A percentile compares a stretch with the other conserved stretches of the same genome.
phyloP scores from a whole-genome alignment of 2,113 vertebrate species.

The Cacatua alba region DNA sequence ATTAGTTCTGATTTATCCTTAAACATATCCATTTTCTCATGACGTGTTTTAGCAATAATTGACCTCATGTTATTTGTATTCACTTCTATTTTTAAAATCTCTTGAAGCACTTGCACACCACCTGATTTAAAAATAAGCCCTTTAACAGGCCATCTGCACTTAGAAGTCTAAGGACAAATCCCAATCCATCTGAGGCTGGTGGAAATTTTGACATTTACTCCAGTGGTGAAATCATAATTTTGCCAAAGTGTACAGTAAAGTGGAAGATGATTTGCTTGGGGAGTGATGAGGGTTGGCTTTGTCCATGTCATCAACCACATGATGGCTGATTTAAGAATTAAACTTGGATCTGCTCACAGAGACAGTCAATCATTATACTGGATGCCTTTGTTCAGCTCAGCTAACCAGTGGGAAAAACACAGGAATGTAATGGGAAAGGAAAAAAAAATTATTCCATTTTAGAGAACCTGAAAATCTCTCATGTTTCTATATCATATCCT shows the following conservation, averaged over 20 bases:
- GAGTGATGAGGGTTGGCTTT: constrained; percentile 21
- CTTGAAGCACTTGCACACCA: neutral
- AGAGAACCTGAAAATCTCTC: neutral
- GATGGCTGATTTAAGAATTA: constrained; percentile 37
- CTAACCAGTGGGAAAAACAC: neutral
- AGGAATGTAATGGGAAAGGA: neutral
- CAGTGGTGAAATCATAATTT: neutral
- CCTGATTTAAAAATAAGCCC: neutral
- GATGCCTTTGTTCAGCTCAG: neutral
- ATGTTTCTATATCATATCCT: neutral
- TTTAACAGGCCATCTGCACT: neutral
- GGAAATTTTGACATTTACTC: neutral
- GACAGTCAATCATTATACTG: neutral
- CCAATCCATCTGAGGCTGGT: neutral
- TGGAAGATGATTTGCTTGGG: constrained; percentile 8
- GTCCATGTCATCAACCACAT: constrained; percentile 37
- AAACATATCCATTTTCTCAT: neutral
- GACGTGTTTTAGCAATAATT: neutral
- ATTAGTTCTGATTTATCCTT: neutral
- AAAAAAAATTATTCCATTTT: neutral
- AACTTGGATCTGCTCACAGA: constrained; percentile 6
- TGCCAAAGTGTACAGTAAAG: neutral
- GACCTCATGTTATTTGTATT: neutral
- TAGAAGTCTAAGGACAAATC: neutral
- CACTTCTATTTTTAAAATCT: neutral